phyloP scores from a whole-genome alignment of 2,888 invertebrate genomes.

The Drosophila leonis region DNA sequence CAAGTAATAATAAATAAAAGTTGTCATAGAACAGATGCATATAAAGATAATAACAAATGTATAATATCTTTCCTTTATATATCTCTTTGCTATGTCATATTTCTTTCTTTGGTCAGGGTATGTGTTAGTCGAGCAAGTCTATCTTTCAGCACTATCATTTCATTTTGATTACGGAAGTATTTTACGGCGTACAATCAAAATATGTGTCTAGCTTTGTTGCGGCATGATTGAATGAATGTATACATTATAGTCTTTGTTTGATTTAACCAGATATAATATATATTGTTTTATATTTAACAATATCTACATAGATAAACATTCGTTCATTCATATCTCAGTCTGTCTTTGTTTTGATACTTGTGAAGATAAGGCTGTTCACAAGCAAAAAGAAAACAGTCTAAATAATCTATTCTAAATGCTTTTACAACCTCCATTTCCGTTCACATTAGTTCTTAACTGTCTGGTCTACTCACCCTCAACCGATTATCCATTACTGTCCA shows the following conservation, averaged over 20 bases:
- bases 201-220: neutral
- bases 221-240: neutral
- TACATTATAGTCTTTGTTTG: slow-evolving; percentile 1
- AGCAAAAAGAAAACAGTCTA: neutral
- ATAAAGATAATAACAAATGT: neutral
- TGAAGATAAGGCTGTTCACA: neutral
- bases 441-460: neutral
- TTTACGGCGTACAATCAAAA: neutral
- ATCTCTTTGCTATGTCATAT: neutral
- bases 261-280: slow-evolving; percentile 2
- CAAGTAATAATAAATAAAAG: slow-evolving; percentile 1
- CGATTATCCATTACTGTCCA: slow-evolving; percentile 97
- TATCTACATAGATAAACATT: neutral
- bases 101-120: neutral
- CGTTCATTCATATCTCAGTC: neutral
- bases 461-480: slow-evolving; percentile 90
- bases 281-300: neutral
- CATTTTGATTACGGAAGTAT: neutral
- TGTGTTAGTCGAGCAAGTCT: neutral
- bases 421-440: neutral
- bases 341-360: neutral
- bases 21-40: neutral
- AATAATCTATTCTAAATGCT: neutral
- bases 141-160: neutral
- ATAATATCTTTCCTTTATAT: neutral